Evolutionary conservation across 2,113 vertebrate genomes (phyloP).

Genomic region (Leptobrachium ailaonicum): DNA sequence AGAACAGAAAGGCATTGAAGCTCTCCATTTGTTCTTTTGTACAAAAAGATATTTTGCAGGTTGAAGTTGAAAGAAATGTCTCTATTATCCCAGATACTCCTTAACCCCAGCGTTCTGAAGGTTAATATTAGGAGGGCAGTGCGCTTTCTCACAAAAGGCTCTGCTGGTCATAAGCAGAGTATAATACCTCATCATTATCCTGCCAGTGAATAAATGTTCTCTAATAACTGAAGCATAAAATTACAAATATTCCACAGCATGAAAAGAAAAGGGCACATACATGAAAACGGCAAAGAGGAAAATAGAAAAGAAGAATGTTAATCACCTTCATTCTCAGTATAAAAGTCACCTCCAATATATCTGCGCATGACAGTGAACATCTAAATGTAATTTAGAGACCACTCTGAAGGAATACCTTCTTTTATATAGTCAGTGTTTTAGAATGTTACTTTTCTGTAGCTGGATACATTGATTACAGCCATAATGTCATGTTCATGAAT

Average conservation of each 20-base stretch:
- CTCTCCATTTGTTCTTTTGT: not conserved
- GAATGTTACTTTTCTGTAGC: no score
- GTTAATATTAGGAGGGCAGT: not conserved
- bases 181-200: not conserved
- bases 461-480: no score
- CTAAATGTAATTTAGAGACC: no score
- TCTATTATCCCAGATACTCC: conserved; percentile 10
- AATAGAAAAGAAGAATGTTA: no score
- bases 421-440: no score
- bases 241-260: not conserved
- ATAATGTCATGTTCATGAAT: no score
- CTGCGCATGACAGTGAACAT: no score
- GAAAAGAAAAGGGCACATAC: not conserved
- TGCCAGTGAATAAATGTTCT: not conserved
- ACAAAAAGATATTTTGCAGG: conserved; percentile 28
- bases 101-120: not conserved
- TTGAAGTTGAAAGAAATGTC: conserved; percentile 25
- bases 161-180: not conserved
- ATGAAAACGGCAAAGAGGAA: no score
- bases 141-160: not conserved
- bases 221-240: not conserved
- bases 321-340: not conserved
- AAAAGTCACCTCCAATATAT: not conserved
- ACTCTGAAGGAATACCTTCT: no score
- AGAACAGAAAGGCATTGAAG: conserved; percentile 26